Base-by-base conservation (phyloP, 2,113 vertebrate genomes). In the Amphiprion ocellaris region DNA sequence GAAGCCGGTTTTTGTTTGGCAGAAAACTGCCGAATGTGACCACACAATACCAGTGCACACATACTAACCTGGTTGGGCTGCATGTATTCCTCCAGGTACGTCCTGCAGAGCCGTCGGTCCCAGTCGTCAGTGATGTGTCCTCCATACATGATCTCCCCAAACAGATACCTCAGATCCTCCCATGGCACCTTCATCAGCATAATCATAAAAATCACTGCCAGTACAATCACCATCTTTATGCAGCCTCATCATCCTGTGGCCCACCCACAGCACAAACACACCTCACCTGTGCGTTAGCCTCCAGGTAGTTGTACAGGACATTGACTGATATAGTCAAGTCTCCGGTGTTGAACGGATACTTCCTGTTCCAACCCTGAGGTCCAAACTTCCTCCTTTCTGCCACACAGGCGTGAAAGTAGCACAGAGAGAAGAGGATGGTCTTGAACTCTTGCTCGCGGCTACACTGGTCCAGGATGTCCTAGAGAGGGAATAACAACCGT, bases 61-160 rank as follows among this genome's bases (percentile, higher is more conserved):
- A 9, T 10, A 78, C 84, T 71, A 47, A 94, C 95, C 94, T 96
- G 95, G 84, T 95, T 94, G 50, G 94, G 94, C 73, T 96, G 95
- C 95, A 97, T 95, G 89, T 95, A 96, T 77, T 96, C 95, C 67
- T 96, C 95, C 67, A 97, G 90, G 84, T 96, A 96, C 2, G 94
- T 95, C 47, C 93, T 92, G 79, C 96, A 96, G 23, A 97, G 93
- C 52, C 94, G 90, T 72, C 95, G 91, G 88, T 95, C 95, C 94
- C 95, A 96, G 92, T 96, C 94, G 37, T 96, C 95, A 9, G 95
- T 96, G 87, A 96, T 96, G 90, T 96, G 96, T 78, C 95, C 95
- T 53, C 95, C 95, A n/a, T 95, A 95, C 95, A 96, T 96, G 69
- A 96, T 95, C 86, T 96, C 95, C 5, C 95, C 96, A 92, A 96